These are phyloP conservation scores for Salvelinus alpinus DNA, from an alignment of 2,113 vertebrate genomes.

Conservation along the genomic window DNA sequence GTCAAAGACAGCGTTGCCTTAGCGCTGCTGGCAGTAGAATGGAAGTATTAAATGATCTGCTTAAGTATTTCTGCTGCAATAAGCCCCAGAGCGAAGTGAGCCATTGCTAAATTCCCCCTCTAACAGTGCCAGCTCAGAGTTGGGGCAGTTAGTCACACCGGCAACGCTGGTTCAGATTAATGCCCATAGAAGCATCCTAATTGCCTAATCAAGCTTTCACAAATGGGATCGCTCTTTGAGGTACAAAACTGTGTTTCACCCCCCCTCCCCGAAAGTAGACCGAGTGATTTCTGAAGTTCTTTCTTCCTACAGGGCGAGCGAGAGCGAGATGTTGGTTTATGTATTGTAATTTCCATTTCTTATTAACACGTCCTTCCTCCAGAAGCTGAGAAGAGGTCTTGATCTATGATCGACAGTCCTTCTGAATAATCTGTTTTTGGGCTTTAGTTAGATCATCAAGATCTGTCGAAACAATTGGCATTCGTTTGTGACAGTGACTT, in stretches of 20 bases:
- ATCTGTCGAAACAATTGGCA: no score
- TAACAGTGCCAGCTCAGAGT: neutral
- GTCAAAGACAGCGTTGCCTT: conserved; percentile 61
- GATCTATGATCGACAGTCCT: no score
- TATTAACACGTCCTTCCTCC: no score
- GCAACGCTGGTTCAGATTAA: conserved; percentile 54
- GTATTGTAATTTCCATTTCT: neutral
- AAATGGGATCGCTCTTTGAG: conserved; percentile 48
- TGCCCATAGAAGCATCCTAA: conserved; percentile 56
- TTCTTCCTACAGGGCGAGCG: neutral
- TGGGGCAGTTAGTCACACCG: conserved; percentile 15
- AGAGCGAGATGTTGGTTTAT: neutral
- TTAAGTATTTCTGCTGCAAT: conserved; percentile 59
- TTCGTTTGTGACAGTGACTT: no score
- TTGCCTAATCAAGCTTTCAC: conserved; percentile 63
- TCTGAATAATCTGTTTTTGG: no score
- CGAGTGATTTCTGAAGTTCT: neutral
- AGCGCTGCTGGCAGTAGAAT: conserved; percentile 58
- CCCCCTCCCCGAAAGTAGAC: neutral
- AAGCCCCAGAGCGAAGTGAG: conserved; percentile 37
- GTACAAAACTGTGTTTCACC: conserved; percentile 3
- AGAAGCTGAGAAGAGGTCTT: no score
- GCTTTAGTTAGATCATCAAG: no score
- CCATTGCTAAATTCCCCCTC: conserved; percentile 29
- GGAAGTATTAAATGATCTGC: conserved; percentile 70